Conservation (phyloP, 2,113 vertebrate genomes). For the Rhizomys pruinosus region DNA sequence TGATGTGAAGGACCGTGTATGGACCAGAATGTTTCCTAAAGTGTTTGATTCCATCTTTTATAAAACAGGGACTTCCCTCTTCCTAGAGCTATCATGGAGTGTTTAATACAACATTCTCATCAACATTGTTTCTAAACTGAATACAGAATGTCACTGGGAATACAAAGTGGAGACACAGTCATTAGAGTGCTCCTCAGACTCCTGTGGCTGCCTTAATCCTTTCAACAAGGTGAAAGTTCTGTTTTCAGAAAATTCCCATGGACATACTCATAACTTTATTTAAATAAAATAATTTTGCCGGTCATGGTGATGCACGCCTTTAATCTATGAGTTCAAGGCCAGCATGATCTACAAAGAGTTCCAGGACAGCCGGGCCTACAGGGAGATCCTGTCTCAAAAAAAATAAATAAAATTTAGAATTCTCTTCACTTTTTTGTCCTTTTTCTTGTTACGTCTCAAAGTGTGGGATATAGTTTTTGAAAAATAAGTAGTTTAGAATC, state of each 20-base stretch:
- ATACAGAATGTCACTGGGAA: not conserved
- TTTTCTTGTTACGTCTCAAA: conserved; percentile 33
- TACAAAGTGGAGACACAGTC: not conserved
- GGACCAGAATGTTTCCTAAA: conserved; percentile 52
- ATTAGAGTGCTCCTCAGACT: conserved; percentile 29
- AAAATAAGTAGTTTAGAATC: conserved; percentile 45
- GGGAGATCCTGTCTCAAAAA: too few species aligned
- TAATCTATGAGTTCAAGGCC: too few species aligned
- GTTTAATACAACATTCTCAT: not conserved
- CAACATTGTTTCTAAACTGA: conserved; percentile 30
- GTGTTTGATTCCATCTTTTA: conserved; percentile 21
- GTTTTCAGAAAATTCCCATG: conserved; percentile 32
- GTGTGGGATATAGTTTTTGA: conserved; percentile 57
- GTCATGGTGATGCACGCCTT: too few species aligned
- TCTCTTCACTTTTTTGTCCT: not conserved
- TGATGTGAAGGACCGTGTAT: conserved; percentile 9
- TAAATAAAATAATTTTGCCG: conserved; percentile 59
- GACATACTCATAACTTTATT: conserved; percentile 11
- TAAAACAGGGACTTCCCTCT: conserved; percentile 19
- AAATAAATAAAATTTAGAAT: too few species aligned
- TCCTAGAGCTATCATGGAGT: conserved; percentile 16
- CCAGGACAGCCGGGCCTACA: too few species aligned
- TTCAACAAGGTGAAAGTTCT: conserved; percentile 20
- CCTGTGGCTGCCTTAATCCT: conserved; percentile 47
- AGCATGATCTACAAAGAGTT: too few species aligned